Percentiles rank a stretch among this genome's conserved stretches.
phyloP scores from a whole-genome alignment of 1,140 invertebrate species.

The Aricia agestis region DNA sequence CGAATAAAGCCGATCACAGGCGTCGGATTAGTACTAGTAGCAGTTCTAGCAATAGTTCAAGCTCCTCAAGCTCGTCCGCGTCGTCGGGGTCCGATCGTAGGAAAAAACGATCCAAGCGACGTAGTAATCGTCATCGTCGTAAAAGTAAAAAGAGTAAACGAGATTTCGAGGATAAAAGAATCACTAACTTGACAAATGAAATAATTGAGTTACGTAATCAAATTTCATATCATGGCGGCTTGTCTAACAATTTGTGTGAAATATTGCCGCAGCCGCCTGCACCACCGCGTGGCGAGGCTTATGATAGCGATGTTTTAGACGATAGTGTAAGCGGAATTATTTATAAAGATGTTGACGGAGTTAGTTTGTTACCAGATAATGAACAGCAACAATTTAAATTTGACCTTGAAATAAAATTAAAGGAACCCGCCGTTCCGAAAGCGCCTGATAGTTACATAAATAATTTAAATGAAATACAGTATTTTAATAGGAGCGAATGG shows the following conservation, averaged over 20 bases:
- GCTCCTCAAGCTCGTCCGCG: neutral
- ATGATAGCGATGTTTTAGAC: neutral
- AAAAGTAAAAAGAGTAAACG: neutral
- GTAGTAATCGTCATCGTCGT: neutral
- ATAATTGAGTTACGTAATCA: neutral
- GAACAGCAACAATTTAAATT: constrained; percentile 19
- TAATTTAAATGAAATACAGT: constrained; percentile 28
- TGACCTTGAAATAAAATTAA: constrained; percentile 28
- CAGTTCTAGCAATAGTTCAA: neutral
- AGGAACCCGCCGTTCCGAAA: constrained; percentile 25
- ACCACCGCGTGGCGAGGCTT: neutral
- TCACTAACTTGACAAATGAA: neutral
- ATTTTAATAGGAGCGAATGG: constrained; percentile 28
- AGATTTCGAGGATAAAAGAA: neutral
- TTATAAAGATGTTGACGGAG: neutral
- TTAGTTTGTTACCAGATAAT: neutral
- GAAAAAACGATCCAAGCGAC: neutral
- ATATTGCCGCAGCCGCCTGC: neutral
- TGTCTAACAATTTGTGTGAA: neutral
- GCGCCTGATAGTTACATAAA: constrained; percentile 25
- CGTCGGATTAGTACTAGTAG: neutral
- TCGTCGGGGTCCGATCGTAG: neutral
- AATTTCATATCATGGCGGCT: neutral
- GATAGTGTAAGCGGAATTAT: neutral
- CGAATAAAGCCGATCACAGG: neutral